These are phyloP conservation scores for Microplitis demolitor DNA, from an alignment of 1,140 invertebrate species.

Conservation along the genomic window DNA sequence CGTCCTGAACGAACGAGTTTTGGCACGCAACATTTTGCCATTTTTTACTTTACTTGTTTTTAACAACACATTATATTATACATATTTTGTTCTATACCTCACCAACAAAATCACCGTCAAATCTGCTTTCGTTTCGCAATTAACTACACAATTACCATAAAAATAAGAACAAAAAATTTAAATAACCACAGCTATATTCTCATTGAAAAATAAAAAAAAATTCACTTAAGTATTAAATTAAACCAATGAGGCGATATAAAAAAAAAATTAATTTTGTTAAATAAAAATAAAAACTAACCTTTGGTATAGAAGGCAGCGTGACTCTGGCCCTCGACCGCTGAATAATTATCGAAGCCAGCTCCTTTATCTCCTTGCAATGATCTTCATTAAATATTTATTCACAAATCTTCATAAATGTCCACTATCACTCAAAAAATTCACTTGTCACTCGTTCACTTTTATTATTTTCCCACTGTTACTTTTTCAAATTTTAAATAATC, in stretches of 20 bases:
- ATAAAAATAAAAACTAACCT: constrained; percentile 43
- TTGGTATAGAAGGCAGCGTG: constrained; percentile 51
- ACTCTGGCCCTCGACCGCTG: constrained; percentile 41
- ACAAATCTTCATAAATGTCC: not conserved
- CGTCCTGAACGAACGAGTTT: constrained; percentile 28
- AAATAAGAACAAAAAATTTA: no score
- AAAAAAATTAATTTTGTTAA: no score
- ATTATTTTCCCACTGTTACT: no score
- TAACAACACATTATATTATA: not conserved
- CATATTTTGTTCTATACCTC: not conserved
- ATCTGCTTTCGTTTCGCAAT: no score
- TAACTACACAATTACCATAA: no score
- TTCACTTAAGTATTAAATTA: no score
- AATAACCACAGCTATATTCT: no score
- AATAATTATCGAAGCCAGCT: constrained; percentile 35
- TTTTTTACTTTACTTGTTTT: constrained; percentile 16
- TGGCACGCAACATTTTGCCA: constrained; percentile 32
- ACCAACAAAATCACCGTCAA: no score
- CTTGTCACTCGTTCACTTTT: no score
- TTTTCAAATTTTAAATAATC: no score
- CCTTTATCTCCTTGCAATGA: not conserved
- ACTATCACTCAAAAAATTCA: not conserved
- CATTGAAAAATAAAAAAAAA: no score
- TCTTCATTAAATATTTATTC: not conserved
- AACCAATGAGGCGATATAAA: no score